phyloP scores from a whole-genome alignment of 37 sponge, comb jelly and placozoan species.

The Mnemiopsis leidyi region DNA sequence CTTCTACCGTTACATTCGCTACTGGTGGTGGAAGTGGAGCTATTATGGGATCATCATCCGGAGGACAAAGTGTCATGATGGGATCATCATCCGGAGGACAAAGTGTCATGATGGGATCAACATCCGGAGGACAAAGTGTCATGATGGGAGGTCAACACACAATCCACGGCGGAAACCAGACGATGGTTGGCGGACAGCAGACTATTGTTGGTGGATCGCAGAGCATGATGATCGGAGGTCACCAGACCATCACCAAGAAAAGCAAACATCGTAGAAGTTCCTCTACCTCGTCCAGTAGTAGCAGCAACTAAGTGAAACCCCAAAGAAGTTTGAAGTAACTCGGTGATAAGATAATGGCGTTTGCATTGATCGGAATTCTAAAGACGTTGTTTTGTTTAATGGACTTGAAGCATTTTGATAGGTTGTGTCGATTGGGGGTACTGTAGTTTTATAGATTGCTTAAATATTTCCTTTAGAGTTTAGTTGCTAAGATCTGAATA shows the following conservation, averaged over 20 bases:
- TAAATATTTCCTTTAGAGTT: no score
- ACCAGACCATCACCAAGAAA: not conserved
- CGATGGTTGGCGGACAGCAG: not conserved
- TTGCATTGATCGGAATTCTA: no score
- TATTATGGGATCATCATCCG: no score
- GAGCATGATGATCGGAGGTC: constrained; percentile 9
- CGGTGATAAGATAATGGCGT: no score
- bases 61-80: not conserved
- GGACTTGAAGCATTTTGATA: no score
- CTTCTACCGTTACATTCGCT: not conserved
- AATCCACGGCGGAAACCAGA: not conserved
- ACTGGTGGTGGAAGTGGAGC: not conserved
- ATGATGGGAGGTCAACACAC: not conserved
- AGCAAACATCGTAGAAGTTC: not conserved
- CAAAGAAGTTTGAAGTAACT: no score
- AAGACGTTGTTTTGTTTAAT: no score
- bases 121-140: not conserved
- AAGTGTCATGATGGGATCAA: not conserved
- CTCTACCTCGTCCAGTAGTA: not conserved
- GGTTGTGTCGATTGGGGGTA: no score
- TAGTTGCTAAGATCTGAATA: no score
- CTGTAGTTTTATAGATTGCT: no score
- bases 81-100: not conserved
- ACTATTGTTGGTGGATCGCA: not conserved
- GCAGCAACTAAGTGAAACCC: constrained; percentile 28